Percentiles rank a stretch among this genome's conserved stretches.
phyloP scores from a whole-genome alignment of 2,888 invertebrate species.

The Temnothorax unifasciatus region DNA sequence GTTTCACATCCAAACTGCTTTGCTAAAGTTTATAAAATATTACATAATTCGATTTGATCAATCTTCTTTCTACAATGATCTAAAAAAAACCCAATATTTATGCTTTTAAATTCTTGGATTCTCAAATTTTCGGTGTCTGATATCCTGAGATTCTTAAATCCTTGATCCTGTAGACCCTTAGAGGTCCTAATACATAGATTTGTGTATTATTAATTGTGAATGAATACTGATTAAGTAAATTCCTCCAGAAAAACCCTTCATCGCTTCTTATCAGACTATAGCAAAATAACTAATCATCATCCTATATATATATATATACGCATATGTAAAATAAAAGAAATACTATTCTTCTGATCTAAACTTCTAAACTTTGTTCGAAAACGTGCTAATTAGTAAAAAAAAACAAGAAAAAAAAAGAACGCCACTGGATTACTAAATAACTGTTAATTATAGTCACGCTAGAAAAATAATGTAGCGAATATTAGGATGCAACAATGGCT shows the following conservation, averaged over 20 bases:
- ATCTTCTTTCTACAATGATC: not conserved
- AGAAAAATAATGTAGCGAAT: slow-evolving; percentile 12
- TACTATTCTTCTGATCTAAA: slow-evolving; percentile 6
- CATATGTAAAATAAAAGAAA: slow-evolving; percentile 19
- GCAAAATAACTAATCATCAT: slow-evolving; percentile 26
- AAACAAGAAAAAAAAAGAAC: slow-evolving; percentile 12
- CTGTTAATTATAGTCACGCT: slow-evolving; percentile 24
- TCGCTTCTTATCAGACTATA: slow-evolving; percentile 9
- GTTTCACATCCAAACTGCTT: not conserved
- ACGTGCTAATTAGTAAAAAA: slow-evolving; percentile 1
- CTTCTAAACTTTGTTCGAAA: slow-evolving; percentile 23
- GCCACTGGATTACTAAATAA: slow-evolving; percentile 2
- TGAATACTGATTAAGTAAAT: slow-evolving; percentile 25
- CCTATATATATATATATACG: slow-evolving; percentile 7
- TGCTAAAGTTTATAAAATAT: not conserved
- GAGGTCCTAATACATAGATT: slow-evolving; percentile 41
- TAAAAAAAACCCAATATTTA: not conserved
- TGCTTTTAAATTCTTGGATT: slow-evolving; percentile 3
- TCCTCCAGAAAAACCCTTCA: not conserved
- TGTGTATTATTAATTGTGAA: slow-evolving; percentile 23
- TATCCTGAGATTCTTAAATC: slow-evolving; percentile 51
- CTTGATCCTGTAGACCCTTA: slow-evolving; percentile 40
- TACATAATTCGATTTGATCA: not conserved
- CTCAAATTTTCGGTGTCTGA: not conserved
- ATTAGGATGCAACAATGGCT: slow-evolving; percentile 24